phyloP scores from a whole-genome alignment of 2,113 vertebrate genomes.

The Pelvicachromis taeniatus region DNA sequence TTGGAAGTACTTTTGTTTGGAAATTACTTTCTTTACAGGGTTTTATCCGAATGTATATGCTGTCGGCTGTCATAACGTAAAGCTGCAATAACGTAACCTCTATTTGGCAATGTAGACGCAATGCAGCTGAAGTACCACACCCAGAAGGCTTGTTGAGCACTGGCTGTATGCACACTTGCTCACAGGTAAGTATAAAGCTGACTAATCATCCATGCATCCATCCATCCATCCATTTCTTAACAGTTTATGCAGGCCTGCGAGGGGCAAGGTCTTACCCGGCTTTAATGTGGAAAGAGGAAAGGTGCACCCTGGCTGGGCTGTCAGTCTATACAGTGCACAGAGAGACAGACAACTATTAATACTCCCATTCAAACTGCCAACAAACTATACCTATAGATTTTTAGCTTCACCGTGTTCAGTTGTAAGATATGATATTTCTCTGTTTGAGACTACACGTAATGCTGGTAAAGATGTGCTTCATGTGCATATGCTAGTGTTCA shows the following conservation, averaged over 20 bases:
- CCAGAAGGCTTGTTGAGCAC: neutral
- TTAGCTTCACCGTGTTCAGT: neutral
- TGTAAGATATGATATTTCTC: neutral
- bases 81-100: constrained; percentile 4
- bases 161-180: neutral
- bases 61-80: neutral
- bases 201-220: neutral
- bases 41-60: constrained; percentile 12
- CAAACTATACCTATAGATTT: neutral
- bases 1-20: neutral
- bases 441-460: neutral
- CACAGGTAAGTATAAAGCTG: neutral
- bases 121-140: neutral
- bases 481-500: neutral
- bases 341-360: neutral
- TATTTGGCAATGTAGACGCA: neutral
- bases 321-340: neutral
- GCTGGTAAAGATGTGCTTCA: neutral
- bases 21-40: constrained; percentile 19
- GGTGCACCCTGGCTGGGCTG: neutral
- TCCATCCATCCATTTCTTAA: neutral
- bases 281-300: neutral
- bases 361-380: neutral
- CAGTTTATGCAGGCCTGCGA: neutral
- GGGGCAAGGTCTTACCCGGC: neutral